Evolutionary conservation across 2,113 vertebrate genomes (phyloP).

Genomic region (Chionis minor): DNA sequence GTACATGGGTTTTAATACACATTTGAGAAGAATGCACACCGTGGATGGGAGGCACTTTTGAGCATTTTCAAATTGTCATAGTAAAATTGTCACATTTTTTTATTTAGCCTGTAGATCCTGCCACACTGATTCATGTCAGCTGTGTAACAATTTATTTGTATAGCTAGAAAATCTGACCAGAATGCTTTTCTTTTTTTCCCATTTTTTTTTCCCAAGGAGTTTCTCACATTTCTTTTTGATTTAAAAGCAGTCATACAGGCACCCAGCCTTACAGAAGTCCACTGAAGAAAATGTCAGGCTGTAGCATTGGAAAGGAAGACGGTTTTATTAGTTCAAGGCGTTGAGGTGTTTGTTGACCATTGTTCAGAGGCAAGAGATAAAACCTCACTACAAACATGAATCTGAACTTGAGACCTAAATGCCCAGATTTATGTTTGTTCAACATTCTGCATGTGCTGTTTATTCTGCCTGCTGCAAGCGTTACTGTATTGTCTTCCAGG

Average conservation of each 20-base stretch:
- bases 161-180: constrained; percentile 52
- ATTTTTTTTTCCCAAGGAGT: neutral
- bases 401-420: neutral
- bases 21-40: constrained; percentile 9
- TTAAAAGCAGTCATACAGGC: constrained; percentile 10
- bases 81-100: constrained; percentile 60
- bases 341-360: neutral
- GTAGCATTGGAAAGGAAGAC: neutral
- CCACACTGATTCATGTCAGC: constrained; percentile 59
- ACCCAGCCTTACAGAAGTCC: neutral
- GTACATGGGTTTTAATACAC: neutral
- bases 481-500: neutral
- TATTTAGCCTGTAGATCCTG: constrained; percentile 62
- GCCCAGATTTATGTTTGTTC: neutral
- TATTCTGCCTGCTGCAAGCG: neutral
- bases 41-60: constrained; percentile 21
- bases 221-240: constrained; percentile 18
- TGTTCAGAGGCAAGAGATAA: neutral
- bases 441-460: neutral
- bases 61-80: constrained; percentile 47
- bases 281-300: neutral
- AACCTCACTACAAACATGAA: neutral
- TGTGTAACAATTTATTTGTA: constrained; percentile 25
- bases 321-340: neutral
- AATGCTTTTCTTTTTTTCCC: neutral